phyloP scores from a whole-genome alignment of 2,888 invertebrate genomes.

The Elysia crispata region DNA sequence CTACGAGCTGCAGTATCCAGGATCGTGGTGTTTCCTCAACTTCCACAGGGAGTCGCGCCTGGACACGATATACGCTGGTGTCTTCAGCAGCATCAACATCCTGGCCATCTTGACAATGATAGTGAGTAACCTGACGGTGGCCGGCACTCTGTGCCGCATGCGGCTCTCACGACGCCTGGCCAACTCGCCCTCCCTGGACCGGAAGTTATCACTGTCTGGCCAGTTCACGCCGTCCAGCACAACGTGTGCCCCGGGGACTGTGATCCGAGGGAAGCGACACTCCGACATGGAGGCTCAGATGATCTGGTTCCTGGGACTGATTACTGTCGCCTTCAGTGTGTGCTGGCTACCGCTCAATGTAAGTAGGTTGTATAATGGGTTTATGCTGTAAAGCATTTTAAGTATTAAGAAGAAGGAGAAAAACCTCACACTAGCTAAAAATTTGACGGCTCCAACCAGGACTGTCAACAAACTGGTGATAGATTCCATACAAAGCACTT shows the following conservation, averaged over 20 bases:
- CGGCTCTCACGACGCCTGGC: constrained; percentile 57
- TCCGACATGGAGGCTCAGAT: constrained; percentile 74
- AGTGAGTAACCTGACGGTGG: constrained; percentile 67
- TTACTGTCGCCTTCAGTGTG: constrained; percentile 73
- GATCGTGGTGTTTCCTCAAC: constrained; percentile 77
- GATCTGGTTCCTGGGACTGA: constrained; percentile 75
- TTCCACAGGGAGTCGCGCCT: constrained; percentile 62
- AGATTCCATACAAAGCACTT: too few relatives aligned
- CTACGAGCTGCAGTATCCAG: constrained; percentile 74
- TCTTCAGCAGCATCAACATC: constrained; percentile 71
- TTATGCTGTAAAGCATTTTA: too few relatives aligned
- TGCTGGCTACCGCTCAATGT: constrained; percentile 77
- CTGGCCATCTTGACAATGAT: constrained; percentile 63
- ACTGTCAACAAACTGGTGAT: too few relatives aligned
- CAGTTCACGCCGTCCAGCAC: constrained; percentile 19
- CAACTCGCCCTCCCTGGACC: constrained; percentile 38
- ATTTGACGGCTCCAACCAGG: too few relatives aligned
- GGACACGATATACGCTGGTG: constrained; percentile 68
- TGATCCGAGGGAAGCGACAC: constrained; percentile 36
- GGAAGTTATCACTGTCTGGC: constrained; percentile 45
- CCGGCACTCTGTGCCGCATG: constrained; percentile 65
- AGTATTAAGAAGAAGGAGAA: too few relatives aligned
- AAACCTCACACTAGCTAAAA: too few relatives aligned
- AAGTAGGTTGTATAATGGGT: too few relatives aligned
- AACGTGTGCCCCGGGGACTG: constrained; percentile 18